Percentiles rank a stretch among this genome's conserved stretches.
phyloP scores from a whole-genome alignment of 2,888 invertebrate species.

The Lithosia quadra region DNA sequence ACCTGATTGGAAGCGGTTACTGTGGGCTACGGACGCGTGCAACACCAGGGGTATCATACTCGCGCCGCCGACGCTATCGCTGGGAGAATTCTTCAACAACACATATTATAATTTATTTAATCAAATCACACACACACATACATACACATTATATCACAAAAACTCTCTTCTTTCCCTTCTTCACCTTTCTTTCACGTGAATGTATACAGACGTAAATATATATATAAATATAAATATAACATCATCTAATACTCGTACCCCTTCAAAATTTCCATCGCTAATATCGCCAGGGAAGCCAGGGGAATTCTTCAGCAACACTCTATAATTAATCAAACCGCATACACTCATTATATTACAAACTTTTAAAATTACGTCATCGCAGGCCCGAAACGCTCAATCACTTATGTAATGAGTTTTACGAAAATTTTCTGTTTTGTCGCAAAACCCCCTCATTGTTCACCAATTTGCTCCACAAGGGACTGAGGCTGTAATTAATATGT shows the following conservation, averaged over 20 bases:
- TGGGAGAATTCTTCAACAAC: too few species aligned
- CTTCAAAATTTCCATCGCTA: background rate
- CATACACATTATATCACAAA: too few species aligned
- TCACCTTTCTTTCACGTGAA: background rate
- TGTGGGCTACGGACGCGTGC: too few species aligned
- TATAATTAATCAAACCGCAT: conserved; percentile 28
- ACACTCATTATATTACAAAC: conserved; percentile 29
- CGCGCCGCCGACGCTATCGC: too few species aligned
- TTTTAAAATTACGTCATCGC: conserved; percentile 26
- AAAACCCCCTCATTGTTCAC: conserved; percentile 26
- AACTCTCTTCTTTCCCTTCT: background rate
- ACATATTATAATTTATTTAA: too few species aligned
- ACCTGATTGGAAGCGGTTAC: too few species aligned
- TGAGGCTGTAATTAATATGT: conserved; percentile 35
- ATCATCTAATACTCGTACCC: background rate
- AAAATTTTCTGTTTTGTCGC: conserved; percentile 35
- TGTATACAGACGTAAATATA: background rate
- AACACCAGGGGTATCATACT: too few species aligned
- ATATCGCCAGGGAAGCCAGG: background rate
- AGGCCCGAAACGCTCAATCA: conserved; percentile 23
- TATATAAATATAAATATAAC: background rate
- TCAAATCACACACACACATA: too few species aligned
- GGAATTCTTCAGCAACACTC: conserved; percentile 6
- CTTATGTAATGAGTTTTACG: conserved; percentile 30
- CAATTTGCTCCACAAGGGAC: conserved; percentile 24